Base-by-base conservation (phyloP, 2,888 invertebrate genomes). In the Mechanitis mazaeus region DNA sequence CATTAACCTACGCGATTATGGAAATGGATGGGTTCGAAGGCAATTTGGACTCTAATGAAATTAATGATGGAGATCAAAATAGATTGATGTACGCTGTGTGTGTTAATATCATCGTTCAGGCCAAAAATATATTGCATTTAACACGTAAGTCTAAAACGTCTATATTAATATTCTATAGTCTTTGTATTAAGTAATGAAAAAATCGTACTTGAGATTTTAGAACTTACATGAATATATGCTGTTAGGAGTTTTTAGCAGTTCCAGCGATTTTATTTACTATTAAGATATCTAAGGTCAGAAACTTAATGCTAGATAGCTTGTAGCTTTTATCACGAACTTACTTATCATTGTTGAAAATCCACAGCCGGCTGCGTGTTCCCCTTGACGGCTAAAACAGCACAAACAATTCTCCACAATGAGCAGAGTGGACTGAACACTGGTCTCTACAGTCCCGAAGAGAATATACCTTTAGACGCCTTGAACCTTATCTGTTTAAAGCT, bases 401-500 rank as follows among this genome's bases (percentile, higher is more conserved):
- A 88, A 71, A 88, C 69, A 31, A 78, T 91, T 0, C 75, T 91
- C 0, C 88, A 90, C 77, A 87, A 90, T 68, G 87, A 90, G 59
- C 90, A 90, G 60, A 90, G 89, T 31, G 90, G 89, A 0, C 71
- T 90, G 0, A 90, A 91, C 72, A 89, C 90, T 0, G 90, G 90
- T 0, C 68, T 91, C 0, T 91, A 91, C 76, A 87, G 83, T 57
- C 90, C 91, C 0, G 85, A 87, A 46, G 91, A 92, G 55, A 91
- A 90, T 56, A 85, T 92, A 55, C 91, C 91, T 0, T 71, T 94
- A 31, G 85, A 89, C 31, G 78, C 85, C 45, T 83, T 94, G 5
- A 94, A 93, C 69, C 67, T 83, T 20, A 83, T 91, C 54, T 94
- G 95, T 76, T 69, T 93, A 55, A 83, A 84, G 59, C 86, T 87